Conservation (phyloP, 2,888 invertebrate genomes). For the Acronicta psi region DNA sequence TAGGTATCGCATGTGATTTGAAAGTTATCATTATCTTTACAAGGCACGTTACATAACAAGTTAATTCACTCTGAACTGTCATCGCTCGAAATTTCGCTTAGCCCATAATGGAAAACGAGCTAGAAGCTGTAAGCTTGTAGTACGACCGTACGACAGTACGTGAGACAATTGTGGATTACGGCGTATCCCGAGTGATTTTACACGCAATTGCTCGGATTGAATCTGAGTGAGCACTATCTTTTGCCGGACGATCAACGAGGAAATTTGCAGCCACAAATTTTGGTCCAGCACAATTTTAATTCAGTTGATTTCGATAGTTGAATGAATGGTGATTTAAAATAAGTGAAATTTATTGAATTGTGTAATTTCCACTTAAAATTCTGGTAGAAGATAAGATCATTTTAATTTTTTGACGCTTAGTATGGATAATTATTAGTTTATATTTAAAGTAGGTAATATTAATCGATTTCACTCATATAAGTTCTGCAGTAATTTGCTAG, state of each 20-base stretch:
- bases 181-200: slow-evolving; percentile 39
- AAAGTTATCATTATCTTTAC: too few species aligned
- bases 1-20: too few species aligned
- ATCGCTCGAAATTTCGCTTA: slow-evolving; percentile 32
- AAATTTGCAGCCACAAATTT: slow-evolving; percentile 28
- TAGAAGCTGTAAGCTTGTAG: slow-evolving; percentile 46
- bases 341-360: background rate
- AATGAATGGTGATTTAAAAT: background rate
- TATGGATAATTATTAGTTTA: too few species aligned
- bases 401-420: too few species aligned
- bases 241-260: slow-evolving; percentile 33
- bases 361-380: background rate
- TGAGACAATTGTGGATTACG: slow-evolving; percentile 43
- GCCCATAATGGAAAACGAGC: slow-evolving; percentile 47
- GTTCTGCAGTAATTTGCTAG: too few species aligned
- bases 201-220: slow-evolving; percentile 51
- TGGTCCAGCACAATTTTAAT: slow-evolving; percentile 19
- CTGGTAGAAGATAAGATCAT: too few species aligned
- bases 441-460: too few species aligned
- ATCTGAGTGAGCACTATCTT: slow-evolving; percentile 45
- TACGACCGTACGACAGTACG: slow-evolving; percentile 39
- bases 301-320: background rate
- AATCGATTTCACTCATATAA: too few species aligned
- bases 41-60: slow-evolving; percentile 2
- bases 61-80: slow-evolving; percentile 18